These are phyloP conservation scores for Casuarius casuarius DNA, from an alignment of 2,113 vertebrate species.

Conservation along the genomic window DNA sequence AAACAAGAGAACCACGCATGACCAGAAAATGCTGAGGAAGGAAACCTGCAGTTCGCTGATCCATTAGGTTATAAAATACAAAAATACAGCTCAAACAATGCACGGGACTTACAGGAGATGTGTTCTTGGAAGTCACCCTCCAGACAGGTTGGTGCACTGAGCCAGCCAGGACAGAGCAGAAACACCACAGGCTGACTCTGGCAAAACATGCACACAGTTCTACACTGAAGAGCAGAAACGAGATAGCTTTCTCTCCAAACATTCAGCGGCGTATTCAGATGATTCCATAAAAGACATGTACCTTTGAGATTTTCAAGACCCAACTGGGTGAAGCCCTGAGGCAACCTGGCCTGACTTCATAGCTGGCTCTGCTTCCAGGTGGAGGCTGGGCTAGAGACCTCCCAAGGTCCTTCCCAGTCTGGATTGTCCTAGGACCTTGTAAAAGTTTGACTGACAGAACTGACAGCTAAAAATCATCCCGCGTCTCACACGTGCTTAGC, in stretches of 20 bases:
- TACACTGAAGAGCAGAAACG: neutral
- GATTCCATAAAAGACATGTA: neutral
- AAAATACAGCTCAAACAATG: neutral
- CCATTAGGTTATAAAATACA: neutral
- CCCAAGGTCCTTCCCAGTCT: neutral
- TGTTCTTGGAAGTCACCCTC: neutral
- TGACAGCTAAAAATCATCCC: neutral
- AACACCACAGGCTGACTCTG: neutral
- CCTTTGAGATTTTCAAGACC: neutral
- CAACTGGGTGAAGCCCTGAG: neutral
- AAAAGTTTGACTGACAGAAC: neutral
- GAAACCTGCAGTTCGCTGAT: neutral
- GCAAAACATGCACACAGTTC: neutral
- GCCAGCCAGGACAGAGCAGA: neutral
- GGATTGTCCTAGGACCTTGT: neutral
- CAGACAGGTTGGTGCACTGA: neutral
- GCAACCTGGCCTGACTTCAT: neutral
- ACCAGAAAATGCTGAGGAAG: neutral
- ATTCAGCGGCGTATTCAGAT: neutral
- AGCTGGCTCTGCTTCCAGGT: neutral
- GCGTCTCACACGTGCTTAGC: neutral
- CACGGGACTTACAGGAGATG: neutral
- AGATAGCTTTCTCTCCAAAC: neutral
- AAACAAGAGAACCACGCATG: neutral
- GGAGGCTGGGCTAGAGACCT: neutral